phyloP scores from a whole-genome alignment of 1,140 invertebrate species.

The Oryzaephilus surinamensis region DNA sequence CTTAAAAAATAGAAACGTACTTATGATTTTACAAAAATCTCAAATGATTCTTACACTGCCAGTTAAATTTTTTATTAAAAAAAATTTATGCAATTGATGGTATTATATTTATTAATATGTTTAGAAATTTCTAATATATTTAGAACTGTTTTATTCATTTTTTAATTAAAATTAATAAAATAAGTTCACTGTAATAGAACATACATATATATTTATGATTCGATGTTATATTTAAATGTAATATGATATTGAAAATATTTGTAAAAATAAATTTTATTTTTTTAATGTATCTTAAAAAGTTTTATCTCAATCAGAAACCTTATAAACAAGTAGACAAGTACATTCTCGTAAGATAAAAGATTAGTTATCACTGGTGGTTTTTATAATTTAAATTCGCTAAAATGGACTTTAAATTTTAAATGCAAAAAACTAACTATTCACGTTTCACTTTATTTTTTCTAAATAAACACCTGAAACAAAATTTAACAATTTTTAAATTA shows the following conservation, averaged over 20 bases:
- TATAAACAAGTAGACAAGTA: too few relatives aligned
- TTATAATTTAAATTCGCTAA: too few relatives aligned
- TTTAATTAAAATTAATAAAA: too few relatives aligned
- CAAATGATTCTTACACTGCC: not conserved
- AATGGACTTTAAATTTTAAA: too few relatives aligned
- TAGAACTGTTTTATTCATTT: too few relatives aligned
- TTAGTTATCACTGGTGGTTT: too few relatives aligned
- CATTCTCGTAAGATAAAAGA: too few relatives aligned
- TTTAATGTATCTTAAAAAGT: not conserved
- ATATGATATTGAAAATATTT: constrained; percentile 12
- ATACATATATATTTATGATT: constrained; percentile 8
- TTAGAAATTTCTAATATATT: constrained; percentile 2
- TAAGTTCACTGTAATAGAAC: not conserved
- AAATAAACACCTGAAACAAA: too few relatives aligned
- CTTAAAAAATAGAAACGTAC: not conserved
- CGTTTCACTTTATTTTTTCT: too few relatives aligned
- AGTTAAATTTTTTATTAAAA: not conserved
- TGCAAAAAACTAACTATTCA: too few relatives aligned
- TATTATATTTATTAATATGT: constrained; percentile 1
- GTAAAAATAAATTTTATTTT: constrained; percentile 5
- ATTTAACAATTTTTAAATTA: too few relatives aligned
- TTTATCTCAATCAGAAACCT: not conserved
- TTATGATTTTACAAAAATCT: not conserved
- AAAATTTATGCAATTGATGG: not conserved
- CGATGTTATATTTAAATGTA: constrained; percentile 11